Base-by-base conservation (phyloP, 2,797 vertebrate species). In the Cryptoblepharus egeriae region DNA sequence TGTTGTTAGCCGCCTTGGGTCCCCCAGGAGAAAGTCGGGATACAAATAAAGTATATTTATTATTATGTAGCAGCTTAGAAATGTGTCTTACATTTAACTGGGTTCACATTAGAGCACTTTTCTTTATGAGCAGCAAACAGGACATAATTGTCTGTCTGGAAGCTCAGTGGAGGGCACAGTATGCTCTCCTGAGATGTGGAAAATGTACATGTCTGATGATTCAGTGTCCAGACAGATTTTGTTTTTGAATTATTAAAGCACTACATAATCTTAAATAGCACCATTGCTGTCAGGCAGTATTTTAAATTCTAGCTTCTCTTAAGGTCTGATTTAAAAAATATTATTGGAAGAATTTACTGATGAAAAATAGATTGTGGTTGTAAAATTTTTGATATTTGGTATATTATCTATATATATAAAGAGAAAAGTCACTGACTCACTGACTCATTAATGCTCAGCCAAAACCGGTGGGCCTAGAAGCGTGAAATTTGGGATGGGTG, bases 201-300 rank as follows among this genome's bases (percentile, higher is more conserved):
- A 92, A 91, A 94, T 92, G 93, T 93, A 92, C 93, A 92, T 94
- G 94, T 94, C 93, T 95, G 93, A 93, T 94, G 91, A 94, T 94
- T 93, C 92, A 91, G 87, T 93, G 93, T 94, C 94, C 94, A 94
- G 94, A 95, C 93, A 90, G 92, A 91, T 94, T 93, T 92, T 94
- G 85, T 89, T 92, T 92, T 91, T 94, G 91, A 94, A 95, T 95
- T 94, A 94, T 95, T 94, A 93, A 95, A 93, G 85, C 68, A 90
- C 94, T 92, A 93, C 92, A 94, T 93, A 93, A 92, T 94, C 93
- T 94, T 92, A 91, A 94, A 91, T 92, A 93, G 89, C 88, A 92
- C 83, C 83, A 72, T 84, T 93, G 88, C 91, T 94, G 92, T 91
- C 91, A 88, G 92, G 86, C 88, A 85, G 16, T 93, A 89, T 92